Evolutionary conservation across 2,113 vertebrate species (phyloP), one percentile per base, ranked within the genome.

Genomic region (Spea multiplicata): DNA sequence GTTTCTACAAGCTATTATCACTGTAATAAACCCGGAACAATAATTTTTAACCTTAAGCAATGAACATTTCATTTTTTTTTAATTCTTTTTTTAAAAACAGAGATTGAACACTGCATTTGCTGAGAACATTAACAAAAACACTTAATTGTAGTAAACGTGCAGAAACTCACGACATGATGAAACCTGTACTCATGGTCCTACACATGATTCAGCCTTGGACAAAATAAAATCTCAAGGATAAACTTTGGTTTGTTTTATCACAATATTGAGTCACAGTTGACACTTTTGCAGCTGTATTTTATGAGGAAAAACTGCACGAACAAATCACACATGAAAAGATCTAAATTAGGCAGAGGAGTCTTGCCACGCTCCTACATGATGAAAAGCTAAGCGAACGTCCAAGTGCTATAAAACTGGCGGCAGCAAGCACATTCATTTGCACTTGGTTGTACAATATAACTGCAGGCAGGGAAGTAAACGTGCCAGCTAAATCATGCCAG

Each of bases 221-320:
- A 13, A 13, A 59, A 59, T 59, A 59, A 59, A 59, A 59, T 59
- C 55, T 59, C 55, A 59, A 59, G 55, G 55, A 59, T 59, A 59
- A 59, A 12, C 55, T 8, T 59, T 59, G 55, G 55, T 59, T 59
- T 59, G 12, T 13, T 59, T 59, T 59, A 59, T 59, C 55, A 13
- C 55, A 59, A 59, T 12, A 59, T 59, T 59, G 10, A 59, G 55
- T 4, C 4, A 59, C 10, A 59, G 10, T 13, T 59, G 55, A 59
- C 55, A 59, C 14, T 59, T 59, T 59, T 59, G 55, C 14, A 13
- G 55, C 10, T 13, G 10, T 59, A 13, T 59, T 59, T 59, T 59
- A 59, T 59, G 10, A 53, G 6, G 55, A 59, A 59, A 59, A 59
- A 59, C 14, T 59, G 55, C 55, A 12, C 14, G 55, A 59, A 13